A percentile compares a stretch with the other conserved stretches of the same genome.
phyloP scores from a whole-genome alignment of 2,797 vertebrate species.

The Cottoperca gobio region DNA sequence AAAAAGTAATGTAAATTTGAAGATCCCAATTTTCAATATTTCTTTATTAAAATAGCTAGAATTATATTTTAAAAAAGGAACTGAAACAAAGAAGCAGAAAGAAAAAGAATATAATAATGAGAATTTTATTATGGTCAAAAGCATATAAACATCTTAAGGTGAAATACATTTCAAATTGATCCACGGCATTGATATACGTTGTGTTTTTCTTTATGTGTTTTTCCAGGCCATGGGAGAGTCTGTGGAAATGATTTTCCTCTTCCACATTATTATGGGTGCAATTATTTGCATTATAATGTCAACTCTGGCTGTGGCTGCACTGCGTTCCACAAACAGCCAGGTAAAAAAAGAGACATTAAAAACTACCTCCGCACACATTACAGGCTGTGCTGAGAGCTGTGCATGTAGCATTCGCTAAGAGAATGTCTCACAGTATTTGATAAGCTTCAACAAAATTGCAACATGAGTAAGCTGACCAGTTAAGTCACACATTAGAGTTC shows the following conservation, averaged over 20 bases:
- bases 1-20: neutral
- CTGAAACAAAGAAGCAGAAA: neutral
- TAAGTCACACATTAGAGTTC: neutral
- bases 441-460: neutral
- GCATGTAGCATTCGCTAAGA: neutral
- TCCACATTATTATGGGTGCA: slow-evolving; percentile 53
- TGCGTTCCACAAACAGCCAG: slow-evolving; percentile 69
- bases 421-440: neutral
- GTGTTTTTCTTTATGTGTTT: slow-evolving; percentile 11
- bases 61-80: neutral
- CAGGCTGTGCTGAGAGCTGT: neutral
- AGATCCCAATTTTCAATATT: neutral
- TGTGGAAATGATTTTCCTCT: slow-evolving; percentile 40
- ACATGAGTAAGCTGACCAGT: neutral
- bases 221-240: slow-evolving; percentile 18
- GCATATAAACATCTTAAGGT: neutral
- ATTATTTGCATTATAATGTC: slow-evolving; percentile 74
- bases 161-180: neutral
- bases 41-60: too few species aligned
- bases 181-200: neutral
- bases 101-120: neutral
- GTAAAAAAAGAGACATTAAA: slow-evolving; percentile 41
- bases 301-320: slow-evolving; percentile 56
- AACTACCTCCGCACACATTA: neutral
- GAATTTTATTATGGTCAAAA: neutral